A percentile compares a stretch with the other conserved stretches of the same genome.
Evolutionary conservation across 1,140 invertebrate species (phyloP).

Genomic region (Globodera rostochiensis): DNA sequence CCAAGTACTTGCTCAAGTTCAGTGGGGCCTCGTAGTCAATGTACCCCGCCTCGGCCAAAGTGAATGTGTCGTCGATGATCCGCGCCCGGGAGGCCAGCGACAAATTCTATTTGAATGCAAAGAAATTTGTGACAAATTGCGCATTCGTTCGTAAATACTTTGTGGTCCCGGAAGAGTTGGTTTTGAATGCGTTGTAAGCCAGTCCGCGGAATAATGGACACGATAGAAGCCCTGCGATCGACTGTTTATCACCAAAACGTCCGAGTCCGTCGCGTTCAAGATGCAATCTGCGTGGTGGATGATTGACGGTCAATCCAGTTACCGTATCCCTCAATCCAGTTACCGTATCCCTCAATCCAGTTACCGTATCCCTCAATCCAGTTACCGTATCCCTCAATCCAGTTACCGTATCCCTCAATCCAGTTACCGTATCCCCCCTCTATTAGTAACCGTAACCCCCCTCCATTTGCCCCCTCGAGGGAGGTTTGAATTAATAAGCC

Average conservation of each 20-base stretch:
- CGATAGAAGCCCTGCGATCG: conserved; percentile 55
- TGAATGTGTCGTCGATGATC: conserved; percentile 57
- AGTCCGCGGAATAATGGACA: conserved; percentile 45
- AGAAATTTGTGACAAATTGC: conserved; percentile 14
- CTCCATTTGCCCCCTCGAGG: neutral
- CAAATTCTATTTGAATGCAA: conserved; percentile 36
- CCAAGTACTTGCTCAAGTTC: conserved; percentile 52
- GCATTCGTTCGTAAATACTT: conserved; percentile 24
- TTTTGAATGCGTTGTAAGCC: conserved; percentile 42
- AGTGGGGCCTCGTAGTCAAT: conserved; percentile 49
- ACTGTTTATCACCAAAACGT: conserved; percentile 44
- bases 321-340: no score
- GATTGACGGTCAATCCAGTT: no score
- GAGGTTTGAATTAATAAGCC: no score
- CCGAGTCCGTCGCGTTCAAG: conserved; percentile 30
- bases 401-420: no score
- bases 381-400: no score
- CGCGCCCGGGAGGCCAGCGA: conserved; percentile 49
- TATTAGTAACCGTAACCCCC: conserved; percentile 2
- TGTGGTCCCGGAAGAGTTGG: conserved; percentile 52
- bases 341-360: no score
- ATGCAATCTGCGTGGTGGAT: neutral
- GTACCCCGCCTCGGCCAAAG: conserved; percentile 54
- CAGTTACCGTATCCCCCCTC: no score
- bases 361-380: no score